Base-by-base conservation (phyloP, 2,113 vertebrate species). In the Egretta garzetta region DNA sequence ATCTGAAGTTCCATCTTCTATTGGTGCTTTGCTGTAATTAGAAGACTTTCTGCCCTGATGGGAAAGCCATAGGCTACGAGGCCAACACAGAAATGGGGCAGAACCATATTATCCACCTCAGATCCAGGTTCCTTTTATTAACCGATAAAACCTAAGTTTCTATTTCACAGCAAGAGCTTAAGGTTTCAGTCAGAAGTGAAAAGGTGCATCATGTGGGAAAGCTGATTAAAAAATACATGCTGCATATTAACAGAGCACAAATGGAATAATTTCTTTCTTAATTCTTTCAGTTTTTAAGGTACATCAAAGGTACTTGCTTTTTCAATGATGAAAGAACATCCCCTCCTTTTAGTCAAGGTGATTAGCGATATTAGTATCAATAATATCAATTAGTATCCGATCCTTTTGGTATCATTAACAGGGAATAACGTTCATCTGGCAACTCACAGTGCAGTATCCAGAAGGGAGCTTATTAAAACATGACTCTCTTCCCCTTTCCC, bases 151-250 rank as follows among this genome's bases (percentile, higher is more conserved):
- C 56, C 21, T 63, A 56, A 86, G 74, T 94, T 92, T 93, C 88
- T 55, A 37, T 97, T 96, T 93, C 63, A 82, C 75, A 97, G 79
- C 72, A 50, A 55, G 73, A 80, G 28, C 71, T 96, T 90, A 68
- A 96, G 68, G 80, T 41, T 96, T 88, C 64, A 81, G 73, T 73
- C n/a, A 83, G 86, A 73, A 88, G 33, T 81, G 70, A 74, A 86
- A 90, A 93, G 49, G 75, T 82, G 93, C 74, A 90, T 94, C 83
- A 22, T 67, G 74, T 63, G 88, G 91, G 39, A 89, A 94, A 95
- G 73, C 90, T 96, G 96, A 95, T 98, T 97, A 95, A 96, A 96
- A 97, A 96, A 97, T 96, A 95, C 74, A 80, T 97, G 86, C 79
- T 84, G 76, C 56, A 87, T 93, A 95, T 92, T 80, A 90, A 93